A percentile compares a stretch with the other conserved stretches of the same genome.
These are phyloP conservation scores for Progne subis DNA, from an alignment of 2,113 vertebrate genomes.

Conservation along the genomic window DNA sequence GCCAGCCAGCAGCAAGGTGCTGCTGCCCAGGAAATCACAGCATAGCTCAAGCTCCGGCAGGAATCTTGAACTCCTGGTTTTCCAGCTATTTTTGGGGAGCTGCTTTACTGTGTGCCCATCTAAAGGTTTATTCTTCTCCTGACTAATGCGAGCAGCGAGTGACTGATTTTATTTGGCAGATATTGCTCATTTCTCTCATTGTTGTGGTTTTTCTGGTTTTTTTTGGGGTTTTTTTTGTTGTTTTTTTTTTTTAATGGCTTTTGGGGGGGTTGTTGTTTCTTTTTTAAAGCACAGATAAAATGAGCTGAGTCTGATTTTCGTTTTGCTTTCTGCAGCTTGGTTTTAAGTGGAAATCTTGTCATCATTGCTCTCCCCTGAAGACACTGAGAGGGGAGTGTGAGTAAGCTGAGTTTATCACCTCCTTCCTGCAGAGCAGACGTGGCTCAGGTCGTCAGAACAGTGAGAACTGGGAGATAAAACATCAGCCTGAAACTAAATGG, in stretches of 20 bases:
- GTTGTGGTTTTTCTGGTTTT: background rate
- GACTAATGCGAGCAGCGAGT: background rate
- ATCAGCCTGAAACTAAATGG: background rate
- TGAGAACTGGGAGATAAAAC: background rate
- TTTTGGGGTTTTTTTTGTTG: background rate
- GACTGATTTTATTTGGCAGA: conserved; percentile 36
- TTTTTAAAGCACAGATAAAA: conserved; percentile 47
- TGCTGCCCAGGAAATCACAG: background rate
- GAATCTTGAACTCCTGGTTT: background rate
- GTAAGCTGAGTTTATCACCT: background rate
- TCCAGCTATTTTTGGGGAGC: background rate
- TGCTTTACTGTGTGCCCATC: background rate
- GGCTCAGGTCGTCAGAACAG: background rate
- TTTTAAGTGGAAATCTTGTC: conserved; percentile 30
- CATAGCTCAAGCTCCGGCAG: background rate
- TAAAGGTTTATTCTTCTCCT: conserved; percentile 26
- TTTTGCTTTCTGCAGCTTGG: conserved; percentile 24
- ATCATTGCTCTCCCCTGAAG: conserved; percentile 17
- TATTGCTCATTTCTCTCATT: conserved; percentile 46
- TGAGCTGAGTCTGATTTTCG: conserved; percentile 16
- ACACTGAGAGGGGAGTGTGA: background rate
- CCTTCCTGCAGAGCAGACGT: background rate
- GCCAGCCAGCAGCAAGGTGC: background rate
- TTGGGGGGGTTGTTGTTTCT: background rate
- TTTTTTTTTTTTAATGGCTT: too few relatives aligned